A percentile compares a stretch with the other conserved stretches of the same genome.
These are phyloP conservation scores for Gallinago jamesoni DNA, from an alignment of 2,113 vertebrate species.

Conservation along the genomic window DNA sequence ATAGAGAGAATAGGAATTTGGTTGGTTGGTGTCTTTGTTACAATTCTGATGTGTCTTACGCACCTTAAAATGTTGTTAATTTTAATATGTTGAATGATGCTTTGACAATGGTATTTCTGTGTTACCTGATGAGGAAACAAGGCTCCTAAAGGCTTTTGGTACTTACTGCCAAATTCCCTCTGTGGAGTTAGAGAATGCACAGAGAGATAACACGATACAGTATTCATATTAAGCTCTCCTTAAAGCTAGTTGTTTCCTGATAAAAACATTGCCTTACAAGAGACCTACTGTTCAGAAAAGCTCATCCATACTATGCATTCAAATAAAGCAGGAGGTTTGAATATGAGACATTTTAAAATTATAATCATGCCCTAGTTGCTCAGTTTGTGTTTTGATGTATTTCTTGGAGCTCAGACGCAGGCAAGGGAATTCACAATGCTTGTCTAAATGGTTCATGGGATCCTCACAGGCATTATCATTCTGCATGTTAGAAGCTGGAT, in stretches of 20 bases:
- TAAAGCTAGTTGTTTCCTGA: neutral
- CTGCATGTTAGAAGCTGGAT: neutral
- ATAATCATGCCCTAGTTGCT: neutral
- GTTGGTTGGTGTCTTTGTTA: neutral
- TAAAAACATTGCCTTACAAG: neutral
- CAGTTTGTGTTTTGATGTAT: neutral
- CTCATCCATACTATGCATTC: neutral
- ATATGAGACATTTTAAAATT: neutral
- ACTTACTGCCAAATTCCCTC: neutral
- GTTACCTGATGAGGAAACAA: neutral
- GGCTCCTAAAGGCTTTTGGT: neutral
- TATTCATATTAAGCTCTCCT: neutral
- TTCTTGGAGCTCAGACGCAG: neutral
- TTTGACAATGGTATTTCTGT: neutral
- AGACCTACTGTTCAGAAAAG: neutral
- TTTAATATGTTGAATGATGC: neutral
- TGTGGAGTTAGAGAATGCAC: neutral
- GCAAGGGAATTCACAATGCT: neutral
- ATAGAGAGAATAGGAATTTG: neutral
- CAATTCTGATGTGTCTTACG: neutral
- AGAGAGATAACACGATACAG: neutral
- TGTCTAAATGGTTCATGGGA: neutral
- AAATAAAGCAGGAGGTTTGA: neutral
- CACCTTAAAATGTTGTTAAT: neutral
- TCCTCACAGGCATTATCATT: neutral